phyloP scores from a whole-genome alignment of 2,113 vertebrate species.

The Seriola rivoliana region DNA sequence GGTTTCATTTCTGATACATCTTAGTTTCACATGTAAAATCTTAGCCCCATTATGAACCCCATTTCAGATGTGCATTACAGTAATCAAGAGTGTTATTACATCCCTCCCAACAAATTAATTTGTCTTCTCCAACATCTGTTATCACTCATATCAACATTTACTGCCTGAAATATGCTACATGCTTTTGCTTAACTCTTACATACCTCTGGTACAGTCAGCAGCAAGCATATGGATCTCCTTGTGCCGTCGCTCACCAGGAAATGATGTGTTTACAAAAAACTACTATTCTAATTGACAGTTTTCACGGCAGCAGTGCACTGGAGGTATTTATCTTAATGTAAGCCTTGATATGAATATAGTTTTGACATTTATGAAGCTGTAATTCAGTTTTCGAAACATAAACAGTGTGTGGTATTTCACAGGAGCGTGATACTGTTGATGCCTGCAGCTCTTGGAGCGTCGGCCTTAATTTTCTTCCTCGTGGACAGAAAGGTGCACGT shows the following conservation, averaged over 20 bases:
- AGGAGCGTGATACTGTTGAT: constrained; percentile 32
- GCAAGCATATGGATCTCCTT: constrained; percentile 3
- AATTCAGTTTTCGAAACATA: constrained; percentile 31
- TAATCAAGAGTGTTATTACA: not conserved
- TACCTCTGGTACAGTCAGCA: not conserved
- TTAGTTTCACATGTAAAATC: not conserved
- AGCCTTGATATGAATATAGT: not conserved
- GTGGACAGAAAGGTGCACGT: constrained; percentile 47
- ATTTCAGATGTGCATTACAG: constrained; percentile 1
- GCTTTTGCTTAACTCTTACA: constrained; percentile 18
- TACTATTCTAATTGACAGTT: constrained; percentile 46
- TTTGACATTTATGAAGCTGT: constrained; percentile 18
- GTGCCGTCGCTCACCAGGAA: not conserved
- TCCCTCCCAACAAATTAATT: not conserved
- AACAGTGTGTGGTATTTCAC: constrained; percentile 45
- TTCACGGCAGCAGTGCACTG: constrained; percentile 15
- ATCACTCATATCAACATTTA: constrained; percentile 31
- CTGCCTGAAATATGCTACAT: not conserved
- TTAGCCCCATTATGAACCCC: not conserved
- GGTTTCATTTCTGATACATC: no score
- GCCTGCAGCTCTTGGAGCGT: constrained; percentile 19
- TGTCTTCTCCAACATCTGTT: constrained; percentile 44
- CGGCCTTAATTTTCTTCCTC: constrained; percentile 43
- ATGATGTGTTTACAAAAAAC: constrained; percentile 52
- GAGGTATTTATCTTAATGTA: constrained; percentile 33